Percentiles rank a stretch among this genome's conserved stretches.
phyloP scores from a whole-genome alignment of 2,888 invertebrate species.

The Hydriomena furcata region DNA sequence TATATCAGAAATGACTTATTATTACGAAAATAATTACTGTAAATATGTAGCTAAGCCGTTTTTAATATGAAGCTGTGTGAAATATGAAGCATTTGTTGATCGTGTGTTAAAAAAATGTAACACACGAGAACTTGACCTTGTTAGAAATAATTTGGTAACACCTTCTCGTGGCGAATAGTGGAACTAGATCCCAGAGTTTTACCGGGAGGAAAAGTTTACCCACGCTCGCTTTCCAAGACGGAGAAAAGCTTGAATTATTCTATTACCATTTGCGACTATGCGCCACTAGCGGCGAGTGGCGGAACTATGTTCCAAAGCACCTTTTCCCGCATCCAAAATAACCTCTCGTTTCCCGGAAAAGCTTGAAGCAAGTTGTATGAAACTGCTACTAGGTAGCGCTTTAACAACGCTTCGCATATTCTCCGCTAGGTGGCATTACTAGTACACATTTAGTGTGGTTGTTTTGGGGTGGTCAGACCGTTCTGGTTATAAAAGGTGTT shows the following conservation, averaged over 20 bases:
- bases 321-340: background rate
- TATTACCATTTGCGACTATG: background rate
- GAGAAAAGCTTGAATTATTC: no score
- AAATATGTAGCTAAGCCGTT: no score
- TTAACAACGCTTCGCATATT: background rate
- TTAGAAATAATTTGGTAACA: background rate
- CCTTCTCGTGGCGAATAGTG: slow-evolving; percentile 8
- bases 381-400: slow-evolving; percentile 5
- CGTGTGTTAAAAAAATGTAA: no score
- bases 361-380: background rate
- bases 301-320: background rate
- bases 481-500: background rate
- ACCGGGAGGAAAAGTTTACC: no score
- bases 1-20: no score
- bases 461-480: background rate
- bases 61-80: no score
- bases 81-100: no score
- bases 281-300: slow-evolving; percentile 7
- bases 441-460: background rate
- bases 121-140: no score
- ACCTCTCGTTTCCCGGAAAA: background rate
- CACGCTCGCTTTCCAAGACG: no score
- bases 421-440: slow-evolving; percentile 15
- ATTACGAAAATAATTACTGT: no score
- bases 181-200: no score